Evolutionary conservation across 1,140 invertebrate species (phyloP).

Genomic region (Lepidurus packardi): DNA sequence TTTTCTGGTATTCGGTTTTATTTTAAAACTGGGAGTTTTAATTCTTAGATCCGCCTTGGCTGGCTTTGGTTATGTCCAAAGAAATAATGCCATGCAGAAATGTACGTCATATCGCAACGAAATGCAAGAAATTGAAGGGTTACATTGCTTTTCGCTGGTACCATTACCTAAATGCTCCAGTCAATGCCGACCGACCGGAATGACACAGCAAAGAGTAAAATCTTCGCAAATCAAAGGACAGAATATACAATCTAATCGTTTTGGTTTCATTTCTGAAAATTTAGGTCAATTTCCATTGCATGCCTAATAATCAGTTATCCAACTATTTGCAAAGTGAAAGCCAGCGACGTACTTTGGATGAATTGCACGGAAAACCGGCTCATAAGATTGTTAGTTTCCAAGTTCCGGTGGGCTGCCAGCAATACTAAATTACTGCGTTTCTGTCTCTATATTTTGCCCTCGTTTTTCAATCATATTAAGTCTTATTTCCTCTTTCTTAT

Average conservation of each 20-base stretch:
- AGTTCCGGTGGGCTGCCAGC: conserved; percentile 17
- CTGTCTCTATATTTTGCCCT: not conserved
- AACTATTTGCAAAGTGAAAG: conserved; percentile 26
- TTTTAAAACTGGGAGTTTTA: no score
- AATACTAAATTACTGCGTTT: not conserved
- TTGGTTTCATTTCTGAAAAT: not conserved
- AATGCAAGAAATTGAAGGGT: conserved; percentile 17
- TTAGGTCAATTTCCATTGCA: conserved; percentile 31
- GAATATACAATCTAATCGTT: not conserved
- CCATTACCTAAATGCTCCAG: conserved; percentile 23
- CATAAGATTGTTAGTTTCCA: conserved; percentile 3
- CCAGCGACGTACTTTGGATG: conserved; percentile 24
- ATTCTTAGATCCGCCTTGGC: not conserved
- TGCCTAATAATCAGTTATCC: conserved; percentile 27
- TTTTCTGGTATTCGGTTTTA: no score
- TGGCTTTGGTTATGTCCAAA: not conserved
- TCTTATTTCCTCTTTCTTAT: not conserved
- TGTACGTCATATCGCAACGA: conserved; percentile 26
- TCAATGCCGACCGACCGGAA: not conserved
- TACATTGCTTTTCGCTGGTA: conserved; percentile 31
- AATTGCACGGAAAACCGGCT: conserved; percentile 28
- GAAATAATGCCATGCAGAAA: not conserved
- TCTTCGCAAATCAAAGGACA: not conserved
- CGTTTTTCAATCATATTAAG: not conserved
- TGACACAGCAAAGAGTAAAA: conserved; percentile 28